phyloP scores from a whole-genome alignment of 2,888 invertebrate species.

The Phyllotreta striolata region DNA sequence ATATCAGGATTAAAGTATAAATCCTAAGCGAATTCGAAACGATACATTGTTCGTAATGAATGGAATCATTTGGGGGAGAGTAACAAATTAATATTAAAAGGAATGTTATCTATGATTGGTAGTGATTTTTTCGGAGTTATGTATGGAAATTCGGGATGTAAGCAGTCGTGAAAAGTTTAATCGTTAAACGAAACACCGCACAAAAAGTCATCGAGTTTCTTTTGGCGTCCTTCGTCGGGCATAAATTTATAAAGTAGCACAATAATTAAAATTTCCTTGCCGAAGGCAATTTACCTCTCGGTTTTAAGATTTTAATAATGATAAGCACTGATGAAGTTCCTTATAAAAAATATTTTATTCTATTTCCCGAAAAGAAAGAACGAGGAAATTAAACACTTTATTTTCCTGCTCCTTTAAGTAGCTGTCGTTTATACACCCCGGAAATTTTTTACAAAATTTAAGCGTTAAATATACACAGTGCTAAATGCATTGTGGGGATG shows the following conservation, averaged over 20 bases:
- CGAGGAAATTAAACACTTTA: constrained; percentile 34
- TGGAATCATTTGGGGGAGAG: no score
- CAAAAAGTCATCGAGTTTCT: constrained; percentile 13
- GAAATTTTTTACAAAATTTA: not conserved
- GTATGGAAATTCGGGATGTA: not conserved
- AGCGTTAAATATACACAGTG: no score
- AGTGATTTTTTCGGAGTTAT: not conserved
- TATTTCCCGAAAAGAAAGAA: constrained; percentile 26
- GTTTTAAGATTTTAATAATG: constrained; percentile 42
- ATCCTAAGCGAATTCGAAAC: no score
- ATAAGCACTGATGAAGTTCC: constrained; percentile 37
- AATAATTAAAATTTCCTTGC: constrained; percentile 40
- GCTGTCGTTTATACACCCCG: not conserved
- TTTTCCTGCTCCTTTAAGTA: constrained; percentile 18
- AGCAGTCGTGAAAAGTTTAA: constrained; percentile 4
- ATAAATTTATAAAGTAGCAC: constrained; percentile 36
- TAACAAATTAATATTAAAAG: no score
- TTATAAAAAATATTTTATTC: constrained; percentile 39
- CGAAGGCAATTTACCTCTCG: constrained; percentile 34
- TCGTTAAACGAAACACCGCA: constrained; percentile 10
- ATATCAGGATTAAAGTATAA: not conserved
- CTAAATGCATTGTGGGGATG: no score
- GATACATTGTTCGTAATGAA: no score
- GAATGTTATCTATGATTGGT: not conserved
- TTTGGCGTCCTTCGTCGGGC: constrained; percentile 23